These are phyloP conservation scores for Leucozona laternaria DNA, from an alignment of 2,888 invertebrate species.

Conservation along the genomic window DNA sequence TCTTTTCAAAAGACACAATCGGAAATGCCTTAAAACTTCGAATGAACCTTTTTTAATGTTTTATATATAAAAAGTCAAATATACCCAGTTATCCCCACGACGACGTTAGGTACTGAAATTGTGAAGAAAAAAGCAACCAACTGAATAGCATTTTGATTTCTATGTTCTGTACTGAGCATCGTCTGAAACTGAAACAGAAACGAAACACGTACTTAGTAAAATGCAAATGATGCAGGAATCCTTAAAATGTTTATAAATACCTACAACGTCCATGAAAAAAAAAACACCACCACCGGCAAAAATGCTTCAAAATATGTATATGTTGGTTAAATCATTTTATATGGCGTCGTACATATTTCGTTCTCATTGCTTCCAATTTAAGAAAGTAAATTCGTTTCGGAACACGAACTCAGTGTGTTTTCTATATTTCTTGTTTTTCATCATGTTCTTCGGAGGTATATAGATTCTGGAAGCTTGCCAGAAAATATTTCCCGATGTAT, in stretches of 20 bases:
- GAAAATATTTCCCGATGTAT: slow-evolving; percentile 37
- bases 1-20: too few relatives aligned
- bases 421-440: slow-evolving; percentile 25
- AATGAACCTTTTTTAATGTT: too few relatives aligned
- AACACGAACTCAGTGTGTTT: slow-evolving; percentile 59
- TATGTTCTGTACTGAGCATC: not conserved
- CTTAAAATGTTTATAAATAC: slow-evolving; percentile 16
- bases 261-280: not conserved
- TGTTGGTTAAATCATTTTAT: not conserved
- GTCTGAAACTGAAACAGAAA: slow-evolving; percentile 11
- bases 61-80: too few relatives aligned
- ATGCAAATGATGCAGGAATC: slow-evolving; percentile 17
- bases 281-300: not conserved
- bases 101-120: not conserved
- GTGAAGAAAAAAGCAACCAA: not conserved
- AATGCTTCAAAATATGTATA: not conserved
- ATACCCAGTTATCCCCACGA: not conserved
- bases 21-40: too few relatives aligned
- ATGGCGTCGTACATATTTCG: not conserved
- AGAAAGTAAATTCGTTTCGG: slow-evolving; percentile 68
- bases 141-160: not conserved
- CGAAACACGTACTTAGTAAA: not conserved
- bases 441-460: slow-evolving; percentile 24
- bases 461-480: slow-evolving; percentile 67
- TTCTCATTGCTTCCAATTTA: slow-evolving; percentile 54